Base-by-base conservation (phyloP, 2,113 vertebrate species). In the Ptychochromis oligacanthus region DNA sequence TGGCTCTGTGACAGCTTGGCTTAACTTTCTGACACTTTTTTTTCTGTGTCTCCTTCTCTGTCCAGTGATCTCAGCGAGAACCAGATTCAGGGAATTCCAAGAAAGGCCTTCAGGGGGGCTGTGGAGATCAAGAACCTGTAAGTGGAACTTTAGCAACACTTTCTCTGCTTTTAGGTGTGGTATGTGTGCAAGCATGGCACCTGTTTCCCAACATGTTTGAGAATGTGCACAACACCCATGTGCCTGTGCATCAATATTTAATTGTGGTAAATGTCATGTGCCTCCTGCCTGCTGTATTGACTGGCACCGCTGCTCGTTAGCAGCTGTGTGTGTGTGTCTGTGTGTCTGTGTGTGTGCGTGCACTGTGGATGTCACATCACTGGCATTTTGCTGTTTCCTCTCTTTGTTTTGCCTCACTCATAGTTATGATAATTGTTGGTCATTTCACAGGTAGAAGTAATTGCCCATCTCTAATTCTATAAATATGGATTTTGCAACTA, bases 81-180 rank as follows among this genome's bases (percentile, higher is more conserved):
- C 92, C 98, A 98, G 92, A 99, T 99, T 90, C 98, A 99, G 81
- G 98, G 98, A 6, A 96, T 99, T 94, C 98, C 98, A 81, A 96
- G 98, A 86, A 99, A 99, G 92, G 98, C 98, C 82, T 99, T 99
- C 89, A 96, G 98, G 89, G 98, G 98, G 91, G 97, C 98, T 11
- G 97, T 98, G 86, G 98, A 99, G 89, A 98, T 99, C 94, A 99
- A 99, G 95, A 99, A 99, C 91, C 95, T 99, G 98, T 99, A 94
- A 99, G 98, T 98, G 62, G 92, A 26, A 75, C 72, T 83, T 72
- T 80, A 8, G 4, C 74, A 67, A n/a, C 52, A 80, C 59, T 87
- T 46, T 80, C 22, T 36, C 22, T 82, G 24, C 10, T 4, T 59
- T 14, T 70, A 46, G 13, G 60, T 77, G n/a, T 14, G 34, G 52